Base-by-base conservation (phyloP, 2,888 invertebrate species). In the Agrotis clavis region DNA sequence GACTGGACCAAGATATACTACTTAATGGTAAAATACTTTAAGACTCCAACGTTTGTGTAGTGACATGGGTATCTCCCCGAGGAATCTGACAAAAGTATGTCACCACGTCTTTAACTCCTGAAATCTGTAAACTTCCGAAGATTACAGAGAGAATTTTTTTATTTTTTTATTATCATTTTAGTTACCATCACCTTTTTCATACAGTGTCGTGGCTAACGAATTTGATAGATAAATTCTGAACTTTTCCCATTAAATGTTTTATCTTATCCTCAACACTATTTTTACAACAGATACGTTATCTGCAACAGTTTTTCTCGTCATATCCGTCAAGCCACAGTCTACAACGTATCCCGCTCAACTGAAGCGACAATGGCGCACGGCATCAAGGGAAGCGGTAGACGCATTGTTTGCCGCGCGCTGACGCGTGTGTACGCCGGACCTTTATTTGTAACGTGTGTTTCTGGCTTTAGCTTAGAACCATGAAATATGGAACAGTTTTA, bases 51-150 rank as follows among this genome's bases (percentile, higher is more conserved):
- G 30, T 63, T 74, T 70, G 35, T 51, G 57, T 54, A 48, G 66
- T 81, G 72, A 79, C 53, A 60, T 21, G 60, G 77, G 77, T 80
- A 80, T 77, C 66, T 81, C 82, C 73, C 80, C 19, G 13, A 71
- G 81, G 81, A 61, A 54, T 67, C 21, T 0, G 35, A 35, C 1
- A 1, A 7, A 35, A 35, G 6, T n/a, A n/a, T n/a, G n/a, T n/a
- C n/a, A n/a, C n/a, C n/a, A n/a, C n/a, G n/a, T n/a, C n/a, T n/a
- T n/a, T n/a, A n/a, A n/a, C n/a, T n/a, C n/a, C n/a, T n/a, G n/a
- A n/a, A n/a, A 1, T 9, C 41, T 41, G 9, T 41, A 41, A 41
- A 11, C 41, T 41, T 41, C 11, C 41, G 41, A 9, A 41, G 41
- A 11, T 41, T 11, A 41, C 1, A 9, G 9, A 41, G 2, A 41